A percentile compares a stretch with the other conserved stretches of the same genome.
Evolutionary conservation across 2,797 vertebrate species (phyloP).

Genomic region (Crax fasciolata): DNA sequence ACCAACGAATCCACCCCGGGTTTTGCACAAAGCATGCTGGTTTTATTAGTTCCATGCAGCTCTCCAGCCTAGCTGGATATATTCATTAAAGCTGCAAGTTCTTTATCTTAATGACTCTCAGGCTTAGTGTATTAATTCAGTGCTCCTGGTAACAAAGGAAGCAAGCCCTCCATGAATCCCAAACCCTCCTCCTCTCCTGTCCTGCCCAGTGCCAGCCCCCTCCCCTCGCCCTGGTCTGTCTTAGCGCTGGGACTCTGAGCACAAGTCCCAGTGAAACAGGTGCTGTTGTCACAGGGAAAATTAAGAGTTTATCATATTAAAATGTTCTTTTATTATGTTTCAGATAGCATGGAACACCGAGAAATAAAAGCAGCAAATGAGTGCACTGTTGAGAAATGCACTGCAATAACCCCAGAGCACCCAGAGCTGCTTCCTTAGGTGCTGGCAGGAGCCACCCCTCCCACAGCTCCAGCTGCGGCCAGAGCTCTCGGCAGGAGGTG

Average conservation of each 20-base stretch:
- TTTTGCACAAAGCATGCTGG: constrained; percentile 63
- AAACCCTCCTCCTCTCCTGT: constrained; percentile 42
- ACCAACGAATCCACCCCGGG: constrained; percentile 56
- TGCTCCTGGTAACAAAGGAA: constrained; percentile 72
- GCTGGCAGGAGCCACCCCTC: background rate
- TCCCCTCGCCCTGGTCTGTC: background rate
- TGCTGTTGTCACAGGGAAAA: background rate
- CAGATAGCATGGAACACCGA: accelerated
- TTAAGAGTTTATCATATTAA: background rate
- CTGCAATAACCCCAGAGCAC: background rate
- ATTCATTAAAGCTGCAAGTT: constrained; percentile 76
- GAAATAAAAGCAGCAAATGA: background rate
- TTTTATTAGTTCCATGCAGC: constrained; percentile 73
- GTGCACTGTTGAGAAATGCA: background rate
- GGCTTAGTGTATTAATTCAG: constrained; percentile 71
- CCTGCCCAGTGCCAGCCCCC: background rate
- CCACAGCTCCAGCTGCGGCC: background rate
- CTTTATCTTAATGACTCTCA: constrained; percentile 78
- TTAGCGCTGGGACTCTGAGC: background rate
- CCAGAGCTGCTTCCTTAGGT: accelerated
- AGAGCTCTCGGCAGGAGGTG: background rate
- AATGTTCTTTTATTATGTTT: background rate
- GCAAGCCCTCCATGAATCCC: constrained; percentile 47
- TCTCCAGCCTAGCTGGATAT: constrained; percentile 74
- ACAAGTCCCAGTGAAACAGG: background rate